phyloP scores from a whole-genome alignment of 2,888 invertebrate genomes.

The Boloria selene region DNA sequence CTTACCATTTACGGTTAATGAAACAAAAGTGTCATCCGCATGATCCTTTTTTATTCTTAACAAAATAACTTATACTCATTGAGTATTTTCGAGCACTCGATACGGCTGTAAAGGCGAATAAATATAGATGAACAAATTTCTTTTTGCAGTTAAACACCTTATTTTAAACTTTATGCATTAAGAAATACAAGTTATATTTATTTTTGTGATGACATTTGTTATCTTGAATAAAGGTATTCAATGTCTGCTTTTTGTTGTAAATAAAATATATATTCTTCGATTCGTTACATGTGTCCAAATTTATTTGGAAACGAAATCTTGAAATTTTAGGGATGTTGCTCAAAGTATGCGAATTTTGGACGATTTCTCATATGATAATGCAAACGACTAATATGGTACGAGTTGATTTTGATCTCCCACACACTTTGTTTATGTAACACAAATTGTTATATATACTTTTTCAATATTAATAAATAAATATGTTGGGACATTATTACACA shows the following conservation, averaged over 20 bases:
- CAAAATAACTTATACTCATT: slow-evolving; percentile 72
- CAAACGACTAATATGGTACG: slow-evolving; percentile 26
- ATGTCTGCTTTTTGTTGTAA: slow-evolving; percentile 52
- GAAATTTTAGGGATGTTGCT: slow-evolving; percentile 49
- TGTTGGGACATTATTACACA: too few species aligned
- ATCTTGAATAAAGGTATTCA: slow-evolving; percentile 41
- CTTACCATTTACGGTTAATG: slow-evolving; percentile 71
- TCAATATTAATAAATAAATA: not conserved
- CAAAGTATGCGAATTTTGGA: slow-evolving; percentile 27
- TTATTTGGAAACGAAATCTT: slow-evolving; percentile 51
- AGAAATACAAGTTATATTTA: not conserved
- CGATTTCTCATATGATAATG: slow-evolving; percentile 23
- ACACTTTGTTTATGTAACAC: slow-evolving; percentile 17
- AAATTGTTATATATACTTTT: not conserved
- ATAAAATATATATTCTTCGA: slow-evolving; percentile 51
- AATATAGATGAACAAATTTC: slow-evolving; percentile 50
- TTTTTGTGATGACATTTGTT: not conserved
- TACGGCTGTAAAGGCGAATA: slow-evolving; percentile 69
- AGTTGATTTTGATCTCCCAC: slow-evolving; percentile 16
- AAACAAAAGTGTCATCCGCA: slow-evolving; percentile 74
- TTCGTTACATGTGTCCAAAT: slow-evolving; percentile 54
- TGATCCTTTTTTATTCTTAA: slow-evolving; percentile 59
- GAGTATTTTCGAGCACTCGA: slow-evolving; percentile 67
- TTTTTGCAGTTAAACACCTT: not conserved
- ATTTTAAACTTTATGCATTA: slow-evolving; percentile 15